Conservation (phyloP, 2,113 vertebrate species). For the Reinhardtius hippoglossoides region DNA sequence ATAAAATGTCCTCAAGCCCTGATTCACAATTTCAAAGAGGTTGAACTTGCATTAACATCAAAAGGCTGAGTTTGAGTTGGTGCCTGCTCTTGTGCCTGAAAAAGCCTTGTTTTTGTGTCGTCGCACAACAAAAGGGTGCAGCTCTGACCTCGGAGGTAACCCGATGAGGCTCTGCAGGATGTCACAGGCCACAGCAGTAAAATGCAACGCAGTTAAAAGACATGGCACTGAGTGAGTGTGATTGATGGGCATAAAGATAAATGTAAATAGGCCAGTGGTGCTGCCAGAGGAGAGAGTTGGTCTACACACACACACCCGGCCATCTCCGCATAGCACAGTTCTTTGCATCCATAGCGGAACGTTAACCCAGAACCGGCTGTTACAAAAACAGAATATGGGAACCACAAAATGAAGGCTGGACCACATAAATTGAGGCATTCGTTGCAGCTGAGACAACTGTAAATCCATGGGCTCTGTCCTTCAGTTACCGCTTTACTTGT, state of each 20-base stretch:
- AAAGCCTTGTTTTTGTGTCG: constrained; percentile 46
- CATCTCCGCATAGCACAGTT: constrained; percentile 32
- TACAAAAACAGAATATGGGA: constrained; percentile 64
- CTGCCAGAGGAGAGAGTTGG: constrained; percentile 11
- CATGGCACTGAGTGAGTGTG: constrained; percentile 28
- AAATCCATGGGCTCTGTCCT: constrained; percentile 15
- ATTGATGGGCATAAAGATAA: constrained; percentile 47
- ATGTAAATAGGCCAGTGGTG: constrained; percentile 31
- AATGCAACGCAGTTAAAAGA: constrained; percentile 43
- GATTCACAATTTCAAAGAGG: constrained; percentile 38
- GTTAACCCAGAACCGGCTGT: constrained; percentile 58
- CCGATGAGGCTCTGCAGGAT: constrained; percentile 53
- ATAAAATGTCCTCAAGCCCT: constrained; percentile 42
- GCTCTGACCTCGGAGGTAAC: constrained; percentile 64
- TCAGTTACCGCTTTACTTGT: not conserved
- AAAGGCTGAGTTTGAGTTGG: constrained; percentile 24
- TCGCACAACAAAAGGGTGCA: constrained; percentile 51
- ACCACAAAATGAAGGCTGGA: constrained; percentile 58
- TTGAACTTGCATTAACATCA: constrained; percentile 37
- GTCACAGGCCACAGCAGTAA: constrained; percentile 45
- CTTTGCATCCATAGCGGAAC: constrained; percentile 43
- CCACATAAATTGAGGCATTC: constrained; percentile 55
- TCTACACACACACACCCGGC: not conserved
- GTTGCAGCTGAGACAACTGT: constrained; percentile 33
- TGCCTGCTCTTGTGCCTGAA: constrained; percentile 17